Percentiles rank a stretch among this genome's conserved stretches.
Conservation (phyloP, 2,797 vertebrate species). For the Todus mexicanus region DNA sequence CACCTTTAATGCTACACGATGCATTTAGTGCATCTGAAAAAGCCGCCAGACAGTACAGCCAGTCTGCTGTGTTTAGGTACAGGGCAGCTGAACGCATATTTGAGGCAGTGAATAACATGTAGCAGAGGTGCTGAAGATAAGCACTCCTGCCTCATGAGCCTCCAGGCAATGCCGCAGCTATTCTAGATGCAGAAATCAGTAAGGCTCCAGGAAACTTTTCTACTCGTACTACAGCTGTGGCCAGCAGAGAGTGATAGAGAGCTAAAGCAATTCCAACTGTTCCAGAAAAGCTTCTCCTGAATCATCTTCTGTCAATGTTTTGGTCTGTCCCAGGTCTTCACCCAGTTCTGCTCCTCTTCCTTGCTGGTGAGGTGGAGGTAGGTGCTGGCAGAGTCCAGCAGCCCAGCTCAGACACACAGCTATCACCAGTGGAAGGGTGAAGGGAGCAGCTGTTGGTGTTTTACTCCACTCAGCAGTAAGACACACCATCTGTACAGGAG, state of each 20-base stretch:
- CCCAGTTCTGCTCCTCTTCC: background rate
- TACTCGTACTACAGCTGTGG: background rate
- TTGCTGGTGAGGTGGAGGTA: fast-evolving
- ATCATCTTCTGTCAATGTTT: background rate
- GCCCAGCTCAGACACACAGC: background rate
- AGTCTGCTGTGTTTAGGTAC: conserved; percentile 73
- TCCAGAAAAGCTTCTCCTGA: background rate
- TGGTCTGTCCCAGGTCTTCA: background rate
- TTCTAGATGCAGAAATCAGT: background rate
- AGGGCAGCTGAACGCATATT: conserved; percentile 69
- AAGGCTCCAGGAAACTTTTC: background rate
- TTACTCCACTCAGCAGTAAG: background rate
- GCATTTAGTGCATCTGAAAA: background rate
- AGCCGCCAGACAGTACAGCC: background rate
- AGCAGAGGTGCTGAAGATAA: background rate
- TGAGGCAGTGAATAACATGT: conserved; percentile 56
- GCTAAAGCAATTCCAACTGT: background rate
- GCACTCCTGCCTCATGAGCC: background rate
- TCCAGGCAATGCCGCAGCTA: fast-evolving
- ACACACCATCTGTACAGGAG: background rate
- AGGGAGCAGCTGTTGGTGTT: fast-evolving
- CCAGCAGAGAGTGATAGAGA: background rate
- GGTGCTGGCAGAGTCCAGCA: background rate
- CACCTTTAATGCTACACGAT: background rate
- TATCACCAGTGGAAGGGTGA: background rate